Percentiles rank a stretch among this genome's conserved stretches.
These are phyloP conservation scores for Rhagoletis pomonella DNA, from an alignment of 1,140 invertebrate genomes.

Conservation along the genomic window DNA sequence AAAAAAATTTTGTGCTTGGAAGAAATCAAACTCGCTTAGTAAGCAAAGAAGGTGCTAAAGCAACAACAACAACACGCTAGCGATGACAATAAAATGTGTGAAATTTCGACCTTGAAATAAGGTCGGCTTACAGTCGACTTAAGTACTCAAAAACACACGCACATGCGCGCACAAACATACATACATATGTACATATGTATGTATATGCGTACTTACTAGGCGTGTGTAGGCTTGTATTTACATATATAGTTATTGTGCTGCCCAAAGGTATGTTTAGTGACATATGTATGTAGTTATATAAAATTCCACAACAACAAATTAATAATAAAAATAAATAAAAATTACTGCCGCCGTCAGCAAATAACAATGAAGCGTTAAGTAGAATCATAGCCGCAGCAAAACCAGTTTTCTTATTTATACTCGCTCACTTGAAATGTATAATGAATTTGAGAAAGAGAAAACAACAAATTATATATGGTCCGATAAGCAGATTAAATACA, in stretches of 20 bases:
- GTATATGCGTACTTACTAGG: not conserved
- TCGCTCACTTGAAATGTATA: not conserved
- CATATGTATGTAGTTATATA: not conserved
- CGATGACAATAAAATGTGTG: conserved; percentile 37
- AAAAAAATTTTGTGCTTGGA: not conserved
- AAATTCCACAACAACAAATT: not conserved
- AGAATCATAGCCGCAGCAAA: conserved; percentile 31
- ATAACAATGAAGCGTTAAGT: conserved; percentile 28
- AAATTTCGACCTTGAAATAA: conserved; percentile 49
- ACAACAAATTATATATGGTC: not conserved
- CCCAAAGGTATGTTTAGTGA: not conserved
- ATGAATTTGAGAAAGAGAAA: not conserved
- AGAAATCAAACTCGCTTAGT: conserved; percentile 16
- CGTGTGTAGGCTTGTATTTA: conserved; percentile 7
- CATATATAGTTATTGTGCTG: not conserved
- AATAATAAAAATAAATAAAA: conserved; percentile 27
- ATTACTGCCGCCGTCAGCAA: conserved; percentile 33
- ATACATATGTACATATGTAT: not conserved
- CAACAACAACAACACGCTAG: not conserved
- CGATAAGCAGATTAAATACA: conserved; percentile 31
- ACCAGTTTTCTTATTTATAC: conserved; percentile 40
- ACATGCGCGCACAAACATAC: not conserved
- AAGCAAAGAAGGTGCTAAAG: conserved; percentile 6
- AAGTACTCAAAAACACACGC: not conserved
- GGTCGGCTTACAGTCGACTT: conserved; percentile 33